Evolutionary conservation across 2,888 invertebrate species (phyloP).

Genomic region (Leptogaster cylindrica): DNA sequence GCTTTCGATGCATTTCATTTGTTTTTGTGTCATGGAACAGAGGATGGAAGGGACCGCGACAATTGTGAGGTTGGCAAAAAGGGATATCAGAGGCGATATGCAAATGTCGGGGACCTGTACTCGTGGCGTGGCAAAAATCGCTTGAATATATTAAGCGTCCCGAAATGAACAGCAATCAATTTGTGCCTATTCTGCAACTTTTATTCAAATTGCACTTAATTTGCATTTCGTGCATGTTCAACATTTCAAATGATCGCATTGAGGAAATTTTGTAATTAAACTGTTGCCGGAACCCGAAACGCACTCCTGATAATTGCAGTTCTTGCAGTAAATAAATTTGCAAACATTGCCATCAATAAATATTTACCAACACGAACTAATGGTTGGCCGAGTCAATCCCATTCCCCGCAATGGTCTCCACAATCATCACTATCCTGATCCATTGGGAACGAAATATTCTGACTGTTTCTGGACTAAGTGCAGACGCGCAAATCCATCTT

Average conservation of each 20-base stretch:
- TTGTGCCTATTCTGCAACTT: slow-evolving; percentile 33
- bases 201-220: slow-evolving; percentile 36
- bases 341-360: slow-evolving; percentile 36
- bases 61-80: slow-evolving; percentile 8
- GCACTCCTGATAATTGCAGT: slow-evolving; percentile 41
- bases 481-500: slow-evolving; percentile 20
- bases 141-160: slow-evolving; percentile 24
- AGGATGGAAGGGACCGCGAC: too few species aligned
- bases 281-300: slow-evolving; percentile 48
- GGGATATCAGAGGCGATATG: slow-evolving; percentile 1
- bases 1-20: slow-evolving; percentile 24
- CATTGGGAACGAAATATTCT: not conserved
- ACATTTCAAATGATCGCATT: slow-evolving; percentile 50
- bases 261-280: slow-evolving; percentile 50
- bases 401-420: not conserved
- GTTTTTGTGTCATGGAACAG: slow-evolving; percentile 16
- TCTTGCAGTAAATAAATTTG: slow-evolving; percentile 39
- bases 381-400: not conserved
- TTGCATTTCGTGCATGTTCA: slow-evolving; percentile 33
- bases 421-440: too few species aligned
- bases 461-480: slow-evolving; percentile 15
- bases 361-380: slow-evolving; percentile 35
- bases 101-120: not conserved
- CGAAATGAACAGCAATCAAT: slow-evolving; percentile 36
- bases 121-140: slow-evolving; percentile 6